phyloP scores from a whole-genome alignment of 2,888 invertebrate genomes.

The Parnassius apollo region DNA sequence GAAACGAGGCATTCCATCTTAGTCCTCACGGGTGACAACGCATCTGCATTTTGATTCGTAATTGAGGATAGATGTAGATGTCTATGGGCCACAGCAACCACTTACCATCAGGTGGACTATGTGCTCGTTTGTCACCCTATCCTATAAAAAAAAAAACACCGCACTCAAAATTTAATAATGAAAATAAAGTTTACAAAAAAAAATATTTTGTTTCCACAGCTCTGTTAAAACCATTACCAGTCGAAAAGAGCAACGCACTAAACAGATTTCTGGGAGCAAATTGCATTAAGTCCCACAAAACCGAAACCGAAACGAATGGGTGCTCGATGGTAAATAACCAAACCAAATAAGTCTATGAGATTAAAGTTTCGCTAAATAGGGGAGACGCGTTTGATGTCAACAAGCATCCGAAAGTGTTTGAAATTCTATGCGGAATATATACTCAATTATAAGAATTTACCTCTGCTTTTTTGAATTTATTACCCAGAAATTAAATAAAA shows the following conservation, averaged over 20 bases:
- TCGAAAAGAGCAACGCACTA: conserved; percentile 69
- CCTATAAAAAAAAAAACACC: too few relatives aligned
- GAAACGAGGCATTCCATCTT: too few relatives aligned
- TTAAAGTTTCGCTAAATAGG: conserved; percentile 38
- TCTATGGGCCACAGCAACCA: too few relatives aligned
- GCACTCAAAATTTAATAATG: too few relatives aligned
- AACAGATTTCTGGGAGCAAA: conserved; percentile 58
- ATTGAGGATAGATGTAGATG: too few relatives aligned
- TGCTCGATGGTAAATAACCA: conserved; percentile 47
- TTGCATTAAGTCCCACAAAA: conserved; percentile 62
- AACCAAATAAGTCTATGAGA: conserved; percentile 61
- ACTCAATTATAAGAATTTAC: conserved; percentile 1
- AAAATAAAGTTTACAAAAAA: too few relatives aligned
- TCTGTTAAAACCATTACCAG: conserved; percentile 64
- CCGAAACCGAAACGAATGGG: conserved; percentile 58
- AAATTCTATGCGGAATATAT: conserved; percentile 8
- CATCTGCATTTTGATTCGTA: too few relatives aligned
- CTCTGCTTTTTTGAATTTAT: not conserved
- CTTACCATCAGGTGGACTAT: too few relatives aligned
- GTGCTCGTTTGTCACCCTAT: too few relatives aligned
- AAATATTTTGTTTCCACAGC: conserved; percentile 45
- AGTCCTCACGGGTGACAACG: too few relatives aligned
- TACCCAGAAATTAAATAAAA: not conserved
- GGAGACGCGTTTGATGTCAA: conserved; percentile 17
- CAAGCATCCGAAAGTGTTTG: not conserved